Evolutionary conservation across 2,797 vertebrate species (phyloP).

Genomic region (Rhinogobio ventralis): DNA sequence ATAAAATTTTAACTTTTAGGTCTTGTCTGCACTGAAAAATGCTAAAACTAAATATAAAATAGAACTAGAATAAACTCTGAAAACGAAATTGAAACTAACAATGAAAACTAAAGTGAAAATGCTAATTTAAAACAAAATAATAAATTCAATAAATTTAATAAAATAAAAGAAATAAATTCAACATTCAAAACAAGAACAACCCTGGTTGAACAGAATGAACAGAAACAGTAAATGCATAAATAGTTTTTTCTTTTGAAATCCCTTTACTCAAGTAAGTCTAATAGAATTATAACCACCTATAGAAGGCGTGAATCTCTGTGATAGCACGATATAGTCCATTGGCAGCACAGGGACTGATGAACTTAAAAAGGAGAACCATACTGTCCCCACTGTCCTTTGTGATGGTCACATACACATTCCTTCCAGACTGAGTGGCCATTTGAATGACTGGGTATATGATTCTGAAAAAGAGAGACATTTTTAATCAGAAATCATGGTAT

Average conservation of each 20-base stretch:
- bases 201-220: background rate
- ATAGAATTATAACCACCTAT: conserved; percentile 73
- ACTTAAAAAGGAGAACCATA: conserved; percentile 84
- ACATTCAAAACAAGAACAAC: background rate
- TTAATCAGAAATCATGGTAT: background rate
- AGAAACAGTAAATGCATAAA: background rate
- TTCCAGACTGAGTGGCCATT: conserved; percentile 88
- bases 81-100: background rate
- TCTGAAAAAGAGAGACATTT: conserved; percentile 62
- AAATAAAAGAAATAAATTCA: background rate
- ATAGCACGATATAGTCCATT: conserved; percentile 87
- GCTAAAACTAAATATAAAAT: background rate
- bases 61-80: background rate
- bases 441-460: conserved; percentile 86
- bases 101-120: background rate
- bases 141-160: no score
- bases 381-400: conserved; percentile 84
- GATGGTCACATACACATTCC: conserved; percentile 86
- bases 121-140: background rate
- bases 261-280: background rate
- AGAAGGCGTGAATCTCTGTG: conserved; percentile 87
- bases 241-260: background rate
- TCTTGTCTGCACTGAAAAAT: background rate
- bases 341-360: conserved; percentile 85
- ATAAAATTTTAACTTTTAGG: no score